phyloP scores from a whole-genome alignment of 2,113 vertebrate species.

The Callithrix jacchus region DNA sequence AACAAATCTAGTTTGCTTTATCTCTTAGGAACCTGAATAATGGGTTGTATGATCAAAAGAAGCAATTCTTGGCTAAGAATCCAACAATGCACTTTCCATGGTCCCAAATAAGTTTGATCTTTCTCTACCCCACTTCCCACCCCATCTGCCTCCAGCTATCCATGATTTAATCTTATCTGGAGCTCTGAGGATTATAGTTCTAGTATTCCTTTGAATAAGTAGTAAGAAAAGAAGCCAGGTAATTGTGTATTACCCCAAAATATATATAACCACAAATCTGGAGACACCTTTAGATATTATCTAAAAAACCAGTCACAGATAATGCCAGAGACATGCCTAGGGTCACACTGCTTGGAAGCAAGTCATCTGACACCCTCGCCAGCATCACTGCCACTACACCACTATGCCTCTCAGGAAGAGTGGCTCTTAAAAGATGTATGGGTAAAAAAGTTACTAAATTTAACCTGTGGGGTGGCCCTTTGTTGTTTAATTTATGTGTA shows the following conservation, averaged over 20 bases:
- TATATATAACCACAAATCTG: slow-evolving; percentile 7
- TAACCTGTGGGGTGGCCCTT: neutral
- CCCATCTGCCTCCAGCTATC: neutral
- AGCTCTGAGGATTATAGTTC: neutral
- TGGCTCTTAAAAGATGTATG: neutral
- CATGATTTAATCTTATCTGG: slow-evolving; percentile 55
- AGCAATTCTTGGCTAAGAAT: neutral
- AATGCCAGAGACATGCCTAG: neutral
- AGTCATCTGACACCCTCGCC: neutral
- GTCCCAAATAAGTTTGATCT: neutral
- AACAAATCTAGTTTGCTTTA: neutral
- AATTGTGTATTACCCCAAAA: slow-evolving; percentile 52
- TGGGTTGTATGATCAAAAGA: neutral
- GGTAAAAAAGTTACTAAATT: neutral
- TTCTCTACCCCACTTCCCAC: neutral
- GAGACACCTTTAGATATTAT: slow-evolving; percentile 66
- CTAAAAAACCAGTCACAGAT: slow-evolving; percentile 22
- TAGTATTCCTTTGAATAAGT: slow-evolving; percentile 41
- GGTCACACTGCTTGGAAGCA: neutral
- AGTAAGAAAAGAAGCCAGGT: slow-evolving; percentile 40
- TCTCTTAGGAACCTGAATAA: neutral
- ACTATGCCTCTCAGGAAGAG: neutral
- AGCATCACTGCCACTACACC: neutral
- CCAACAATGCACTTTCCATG: neutral
- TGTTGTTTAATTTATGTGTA: slow-evolving; percentile 2